Base-by-base conservation (phyloP, 1,140 invertebrate species). In the Lepidotrigona ventralis region DNA sequence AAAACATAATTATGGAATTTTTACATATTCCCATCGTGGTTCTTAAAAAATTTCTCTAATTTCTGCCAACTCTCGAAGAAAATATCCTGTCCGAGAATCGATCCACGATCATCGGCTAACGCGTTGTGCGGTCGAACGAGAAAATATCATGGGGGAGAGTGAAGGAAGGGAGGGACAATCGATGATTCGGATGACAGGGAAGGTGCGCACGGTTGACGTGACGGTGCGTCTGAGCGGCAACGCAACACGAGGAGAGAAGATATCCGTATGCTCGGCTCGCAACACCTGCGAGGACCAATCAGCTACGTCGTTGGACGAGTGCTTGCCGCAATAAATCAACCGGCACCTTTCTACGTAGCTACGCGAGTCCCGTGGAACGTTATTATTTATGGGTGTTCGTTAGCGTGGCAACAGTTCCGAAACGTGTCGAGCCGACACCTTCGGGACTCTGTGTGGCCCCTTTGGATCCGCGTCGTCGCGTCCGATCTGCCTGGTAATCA, bases 351-450 rank as follows among this genome's bases (percentile, higher is more conserved):
- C 86, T 83, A 83, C 88, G 85, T 88, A 86, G 78, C 82, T 84
- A 86, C 68, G 54, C 79, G 72, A 23, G 69, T 51, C 79, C 64
- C 60, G 81, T 23, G 70, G 75, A 79, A 81, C 75, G 79, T 75
- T 74, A 87, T 91, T 92, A 92, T 92, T 92, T 91, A 92, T 91
- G 84, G 86, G 76, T 83, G 86, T 91, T 91, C 91, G 91, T 91
- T 91, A 91, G 90, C 90, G 86, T 68, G 88, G 83, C 87, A 89
- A 89, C 85, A 87, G 85, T 87, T 87, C 88, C 86, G 80, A 89
- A 85, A 87, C 88, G 83, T 83, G 79, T 87, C 81, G 85, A 79
- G 51, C 81, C 84, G 87, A 88, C 83, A 84, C 85, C 81, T 89
- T 85, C 75, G 86, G 87, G 76, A 78, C 39, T 51, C 87, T 88